These are phyloP conservation scores for Antrozous pallidus DNA, from an alignment of 2,797 vertebrate genomes.

Conservation along the genomic window DNA sequence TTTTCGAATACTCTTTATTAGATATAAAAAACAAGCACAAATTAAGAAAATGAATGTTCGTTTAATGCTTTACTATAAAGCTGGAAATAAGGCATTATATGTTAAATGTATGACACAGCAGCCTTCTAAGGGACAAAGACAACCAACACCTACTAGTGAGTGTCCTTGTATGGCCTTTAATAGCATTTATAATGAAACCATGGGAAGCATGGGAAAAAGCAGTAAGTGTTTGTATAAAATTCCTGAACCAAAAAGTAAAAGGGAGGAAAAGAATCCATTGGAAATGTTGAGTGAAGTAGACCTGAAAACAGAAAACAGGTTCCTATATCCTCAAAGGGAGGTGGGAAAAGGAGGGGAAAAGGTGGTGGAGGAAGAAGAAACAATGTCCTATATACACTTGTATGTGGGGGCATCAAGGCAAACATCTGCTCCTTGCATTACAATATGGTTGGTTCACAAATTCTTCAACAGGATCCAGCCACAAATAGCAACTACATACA, in stretches of 20 bases:
- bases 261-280: neutral
- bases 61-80: neutral
- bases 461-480: neutral
- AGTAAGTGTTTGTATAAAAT: neutral
- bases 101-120: neutral
- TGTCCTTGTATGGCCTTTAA: neutral
- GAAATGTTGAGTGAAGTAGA: neutral
- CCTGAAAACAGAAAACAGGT: neutral
- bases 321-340: neutral
- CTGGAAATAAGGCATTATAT: neutral
- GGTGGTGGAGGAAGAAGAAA: neutral
- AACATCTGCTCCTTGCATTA: neutral
- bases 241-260: neutral
- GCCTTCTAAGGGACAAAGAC: neutral
- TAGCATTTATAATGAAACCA: neutral
- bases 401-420: neutral
- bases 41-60: neutral
- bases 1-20: conserved; percentile 11
- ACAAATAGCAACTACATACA: neutral
- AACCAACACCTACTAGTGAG: neutral
- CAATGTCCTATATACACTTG: neutral
- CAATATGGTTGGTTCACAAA: neutral
- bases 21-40: conserved; percentile 1
- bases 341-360: neutral
- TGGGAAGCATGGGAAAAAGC: neutral